Evolutionary conservation across 2,113 vertebrate genomes (phyloP).

Genomic region (Petrocephalus zakoni): DNA sequence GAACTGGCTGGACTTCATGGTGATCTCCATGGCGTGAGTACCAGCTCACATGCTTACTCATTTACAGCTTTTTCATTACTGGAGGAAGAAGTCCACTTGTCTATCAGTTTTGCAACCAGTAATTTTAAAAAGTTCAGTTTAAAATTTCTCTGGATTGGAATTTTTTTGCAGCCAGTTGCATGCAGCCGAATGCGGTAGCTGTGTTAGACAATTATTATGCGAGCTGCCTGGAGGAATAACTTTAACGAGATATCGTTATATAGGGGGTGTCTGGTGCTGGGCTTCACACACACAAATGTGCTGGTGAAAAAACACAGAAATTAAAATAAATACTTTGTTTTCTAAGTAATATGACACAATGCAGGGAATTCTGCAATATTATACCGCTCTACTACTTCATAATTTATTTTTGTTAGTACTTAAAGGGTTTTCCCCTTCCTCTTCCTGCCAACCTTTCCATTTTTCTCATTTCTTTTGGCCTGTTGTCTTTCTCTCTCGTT

Average conservation of each 20-base stretch:
- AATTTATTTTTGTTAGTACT: background rate
- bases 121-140: background rate
- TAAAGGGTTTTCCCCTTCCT: background rate
- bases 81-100: background rate
- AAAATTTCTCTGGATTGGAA: background rate
- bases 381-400: conserved; percentile 12
- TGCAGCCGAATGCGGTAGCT: background rate
- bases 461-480: conserved; percentile 25
- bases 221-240: background rate
- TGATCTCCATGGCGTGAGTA: conserved; percentile 89
- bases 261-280: background rate
- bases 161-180: background rate
- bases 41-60: background rate
- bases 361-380: background rate
- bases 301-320: background rate
- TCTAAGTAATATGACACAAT: conserved; percentile 15
- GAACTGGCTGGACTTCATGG: conserved; percentile 88
- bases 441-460: background rate
- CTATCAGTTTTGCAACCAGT: background rate
- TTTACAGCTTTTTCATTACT: background rate
- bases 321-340: background rate
- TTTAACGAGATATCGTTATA: background rate
- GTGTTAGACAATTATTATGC: background rate
- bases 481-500: conserved; percentile 13
- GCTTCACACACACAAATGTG: background rate